Base-by-base conservation (phyloP, 2,113 vertebrate genomes). In the Brachyhypopomus occidentalis region DNA sequence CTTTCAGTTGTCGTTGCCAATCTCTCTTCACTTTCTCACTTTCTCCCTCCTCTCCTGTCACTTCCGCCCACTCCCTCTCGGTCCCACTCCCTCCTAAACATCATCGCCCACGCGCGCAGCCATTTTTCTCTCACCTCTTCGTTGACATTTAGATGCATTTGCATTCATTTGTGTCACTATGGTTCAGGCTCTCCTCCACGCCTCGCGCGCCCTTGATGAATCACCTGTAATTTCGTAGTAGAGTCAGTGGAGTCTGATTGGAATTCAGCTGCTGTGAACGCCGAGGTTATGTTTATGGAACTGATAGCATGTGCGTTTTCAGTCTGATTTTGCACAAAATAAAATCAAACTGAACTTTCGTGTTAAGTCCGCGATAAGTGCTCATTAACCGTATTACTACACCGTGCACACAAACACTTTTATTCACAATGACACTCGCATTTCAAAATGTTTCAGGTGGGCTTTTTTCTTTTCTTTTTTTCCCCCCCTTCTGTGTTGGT, bases 61-160 rank as follows among this genome's bases (percentile, higher is more conserved):
- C 80, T 86, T 84, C 85, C 80, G 81, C 85, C 85, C 80, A 80
- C 83, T 77, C 69, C 58, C 45, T 70, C 83, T 78, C 77, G 66
- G 78, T 77, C 83, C 83, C 77, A 80, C 83, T 83, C 80, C 81
- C 85, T 74, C 77, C 85, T 80, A 73, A 84, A 87, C 83, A 85
- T 36, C 25, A 80, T 59, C 63, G 41, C 70, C 72, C 59, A 52
- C 77, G 20, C 38, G 34, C 38, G 12, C 63, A 22, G 30, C 70
- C 41, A 48, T 38, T 41, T 38, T 72, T 84, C 72, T 78, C 58
- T 38, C 81, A 77, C 77, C 78, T 78, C 77, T 78, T 74, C 38
- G 58, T 34, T 17, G 41, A 56, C 34, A 77, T 63, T 63, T 45
- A 4, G 58, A 70, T 72, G 76, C 22, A 45, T 72, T 83, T 70